Conservation (phyloP, 2,113 vertebrate genomes). For the Xiphorhynchus elegans region DNA sequence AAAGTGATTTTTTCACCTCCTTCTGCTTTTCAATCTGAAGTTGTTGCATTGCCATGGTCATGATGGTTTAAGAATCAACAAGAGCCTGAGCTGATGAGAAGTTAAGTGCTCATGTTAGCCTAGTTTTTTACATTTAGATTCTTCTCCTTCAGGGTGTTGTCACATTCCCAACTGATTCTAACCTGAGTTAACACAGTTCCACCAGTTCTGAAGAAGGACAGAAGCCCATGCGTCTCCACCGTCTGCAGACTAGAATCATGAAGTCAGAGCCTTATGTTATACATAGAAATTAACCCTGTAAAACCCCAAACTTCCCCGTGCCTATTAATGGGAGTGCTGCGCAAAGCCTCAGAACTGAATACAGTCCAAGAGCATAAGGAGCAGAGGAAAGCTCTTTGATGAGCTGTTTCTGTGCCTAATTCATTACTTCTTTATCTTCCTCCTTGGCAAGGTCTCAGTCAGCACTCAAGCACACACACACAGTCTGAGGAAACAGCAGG, state of each 20-base stretch:
- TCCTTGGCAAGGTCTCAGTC: conserved; percentile 26
- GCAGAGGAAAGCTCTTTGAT: background rate
- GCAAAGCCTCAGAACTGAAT: background rate
- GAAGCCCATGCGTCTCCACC: background rate
- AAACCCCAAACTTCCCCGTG: background rate
- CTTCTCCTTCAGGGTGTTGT: background rate
- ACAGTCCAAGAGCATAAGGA: conserved; percentile 24
- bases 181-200: background rate
- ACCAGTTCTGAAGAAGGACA: background rate
- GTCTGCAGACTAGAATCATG: background rate
- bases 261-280: background rate
- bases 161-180: background rate
- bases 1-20: background rate
- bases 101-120: accelerated
- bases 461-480: background rate
- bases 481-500: conserved; percentile 15
- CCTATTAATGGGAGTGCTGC: background rate
- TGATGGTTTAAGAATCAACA: background rate
- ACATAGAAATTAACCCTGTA: background rate
- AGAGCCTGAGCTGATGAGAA: background rate
- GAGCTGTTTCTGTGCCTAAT: conserved; percentile 5
- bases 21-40: background rate
- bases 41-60: background rate
- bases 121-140: background rate
- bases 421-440: conserved; percentile 12